Evolutionary conservation across 2,113 vertebrate species (phyloP).

Genomic region (Ceyx cyanopectus): DNA sequence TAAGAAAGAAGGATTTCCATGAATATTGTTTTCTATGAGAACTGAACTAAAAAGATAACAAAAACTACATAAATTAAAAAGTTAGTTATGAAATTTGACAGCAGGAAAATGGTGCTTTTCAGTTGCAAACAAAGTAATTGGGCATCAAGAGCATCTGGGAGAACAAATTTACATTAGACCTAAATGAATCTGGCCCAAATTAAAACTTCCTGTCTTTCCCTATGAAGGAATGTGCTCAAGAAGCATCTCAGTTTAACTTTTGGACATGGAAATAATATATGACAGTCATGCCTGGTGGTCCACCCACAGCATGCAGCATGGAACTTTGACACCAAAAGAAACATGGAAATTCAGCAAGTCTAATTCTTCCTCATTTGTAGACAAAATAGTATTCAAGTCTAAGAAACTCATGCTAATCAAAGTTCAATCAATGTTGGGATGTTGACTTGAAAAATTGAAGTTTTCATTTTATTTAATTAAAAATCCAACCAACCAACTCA

Average conservation of each 20-base stretch:
- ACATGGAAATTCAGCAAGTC: accelerated
- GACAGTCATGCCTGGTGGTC: background rate
- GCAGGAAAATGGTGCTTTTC: background rate
- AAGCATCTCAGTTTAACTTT: background rate
- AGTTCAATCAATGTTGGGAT: background rate
- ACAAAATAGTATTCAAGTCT: background rate
- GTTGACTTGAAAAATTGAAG: background rate
- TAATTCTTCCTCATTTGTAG: background rate
- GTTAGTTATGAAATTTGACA: background rate
- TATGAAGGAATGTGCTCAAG: background rate
- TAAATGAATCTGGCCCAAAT: background rate
- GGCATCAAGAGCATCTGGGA: background rate
- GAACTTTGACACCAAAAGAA: background rate
- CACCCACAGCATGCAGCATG: background rate
- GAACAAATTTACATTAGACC: background rate
- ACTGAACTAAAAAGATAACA: background rate
- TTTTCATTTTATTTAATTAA: background rate
- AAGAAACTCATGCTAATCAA: background rate
- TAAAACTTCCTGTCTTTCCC: background rate
- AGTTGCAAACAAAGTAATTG: background rate
- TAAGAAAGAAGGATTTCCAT: background rate
- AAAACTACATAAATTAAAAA: background rate
- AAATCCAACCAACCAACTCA: no score
- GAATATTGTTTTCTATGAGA: background rate
- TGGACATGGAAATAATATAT: background rate